Base-by-base conservation (phyloP, 2,888 invertebrate genomes). In the Eristalis intricaria region DNA sequence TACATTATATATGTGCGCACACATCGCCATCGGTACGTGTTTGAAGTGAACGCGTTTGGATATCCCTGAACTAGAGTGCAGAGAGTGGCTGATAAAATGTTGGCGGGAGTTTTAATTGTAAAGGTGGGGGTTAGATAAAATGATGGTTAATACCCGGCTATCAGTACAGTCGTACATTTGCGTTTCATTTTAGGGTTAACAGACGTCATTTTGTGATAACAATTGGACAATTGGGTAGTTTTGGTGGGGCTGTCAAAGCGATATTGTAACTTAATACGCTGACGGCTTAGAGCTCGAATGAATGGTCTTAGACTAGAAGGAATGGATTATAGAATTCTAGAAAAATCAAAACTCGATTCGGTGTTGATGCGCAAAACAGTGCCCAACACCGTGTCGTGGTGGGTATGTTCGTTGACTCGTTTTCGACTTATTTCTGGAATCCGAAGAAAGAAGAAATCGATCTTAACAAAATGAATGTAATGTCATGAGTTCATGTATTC, bases 121-220 rank as follows among this genome's bases (percentile, higher is more conserved):
- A 29, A 60, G 26, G 60, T 60, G 60, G 60, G 60, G 60, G 60
- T 60, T 60, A 26, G 26, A 60, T 29, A 60, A 60, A 60, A 60
- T 60, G 60, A 60, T 23, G 26, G 60, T 60, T 60, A 60, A 60
- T 60, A 60, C 26, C 60, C 26, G 13, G 13, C 26, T 60, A 60
- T 60, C 60, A 60, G 15, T 23, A 15, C 13, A 60, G 60, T 26
- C 60, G 10, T 15, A 23, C 26, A 60, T 29, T 60, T 60, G 23
- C 15, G 60, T 60, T 26, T 60, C 15, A 23, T 26, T 26, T 23
- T 29, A 26, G 60, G 26, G 60, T 26, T 60, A 13, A 26, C 26
- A 13, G 26, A 15, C 26, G 26, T 26, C 60, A 60, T 13, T 15
- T 0, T 13, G 26, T 3, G 60, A 60, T 26, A 60, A 60, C 23